Evolutionary conservation across 2,113 vertebrate genomes (phyloP).

Genomic region (Phoxinus phoxinus): DNA sequence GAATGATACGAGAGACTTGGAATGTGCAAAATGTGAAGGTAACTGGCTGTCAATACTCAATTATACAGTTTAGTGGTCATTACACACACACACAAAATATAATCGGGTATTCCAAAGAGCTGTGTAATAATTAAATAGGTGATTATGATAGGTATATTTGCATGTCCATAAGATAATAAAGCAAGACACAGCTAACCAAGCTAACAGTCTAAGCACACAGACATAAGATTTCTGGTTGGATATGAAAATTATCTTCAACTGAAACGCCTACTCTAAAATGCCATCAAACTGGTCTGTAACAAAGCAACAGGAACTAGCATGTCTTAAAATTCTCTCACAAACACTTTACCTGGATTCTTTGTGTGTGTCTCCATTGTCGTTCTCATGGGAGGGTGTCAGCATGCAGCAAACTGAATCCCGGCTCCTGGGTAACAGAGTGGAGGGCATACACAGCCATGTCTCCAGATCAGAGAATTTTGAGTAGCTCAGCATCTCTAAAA

Average conservation of each 20-base stretch:
- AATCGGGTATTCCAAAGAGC: not conserved
- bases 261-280: constrained; percentile 18
- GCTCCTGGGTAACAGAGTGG: constrained; percentile 70
- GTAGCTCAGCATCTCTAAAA: constrained; percentile 82
- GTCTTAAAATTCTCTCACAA: not conserved
- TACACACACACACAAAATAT: not conserved
- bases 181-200: not conserved
- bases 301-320: constrained; percentile 15
- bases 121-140: not conserved
- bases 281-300: constrained; percentile 16
- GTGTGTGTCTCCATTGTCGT: constrained; percentile 60
- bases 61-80: not conserved
- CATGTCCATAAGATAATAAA: not conserved
- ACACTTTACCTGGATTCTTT: constrained; percentile 55
- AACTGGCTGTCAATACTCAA: not conserved
- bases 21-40: not conserved
- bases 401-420: constrained; percentile 61
- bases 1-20: not conserved
- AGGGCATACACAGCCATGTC: constrained; percentile 82
- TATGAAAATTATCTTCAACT: constrained; percentile 7
- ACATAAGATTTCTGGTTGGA: not conserved
- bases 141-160: not conserved
- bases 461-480: constrained; percentile 80
- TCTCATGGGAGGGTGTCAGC: constrained; percentile 65
- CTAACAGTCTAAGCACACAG: not conserved